phyloP scores from a whole-genome alignment of 2,113 vertebrate species.

The Phoxinus phoxinus region DNA sequence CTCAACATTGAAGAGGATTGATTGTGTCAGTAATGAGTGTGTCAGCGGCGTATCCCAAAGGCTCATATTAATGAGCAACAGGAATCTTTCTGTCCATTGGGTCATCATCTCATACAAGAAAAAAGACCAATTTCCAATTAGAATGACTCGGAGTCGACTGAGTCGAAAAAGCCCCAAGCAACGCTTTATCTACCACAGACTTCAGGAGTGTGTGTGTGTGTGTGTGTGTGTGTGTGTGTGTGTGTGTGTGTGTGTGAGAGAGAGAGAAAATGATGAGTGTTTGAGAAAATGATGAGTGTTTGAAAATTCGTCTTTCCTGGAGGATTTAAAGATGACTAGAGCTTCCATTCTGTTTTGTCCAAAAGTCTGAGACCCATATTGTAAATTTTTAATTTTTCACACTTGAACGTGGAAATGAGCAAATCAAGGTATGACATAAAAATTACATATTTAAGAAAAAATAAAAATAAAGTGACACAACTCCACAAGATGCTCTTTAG shows the following conservation, averaged over 20 bases:
- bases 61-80: conserved; percentile 37
- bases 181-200: neutral
- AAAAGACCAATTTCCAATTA: conserved; percentile 32
- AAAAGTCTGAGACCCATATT: neutral
- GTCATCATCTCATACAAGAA: conserved; percentile 13
- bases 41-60: conserved; percentile 15
- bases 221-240: too few species aligned
- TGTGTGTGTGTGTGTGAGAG: too few species aligned
- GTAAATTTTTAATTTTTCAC: neutral
- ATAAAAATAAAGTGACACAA: neutral
- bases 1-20: conserved; percentile 22
- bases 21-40: conserved; percentile 37
- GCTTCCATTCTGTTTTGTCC: neutral
- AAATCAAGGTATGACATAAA: neutral
- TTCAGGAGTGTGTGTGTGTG: neutral
- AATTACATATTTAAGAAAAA: neutral
- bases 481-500: too few species aligned
- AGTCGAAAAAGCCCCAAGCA: conserved; percentile 6
- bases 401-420: neutral
- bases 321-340: neutral
- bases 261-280: neutral
- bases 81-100: conserved; percentile 17
- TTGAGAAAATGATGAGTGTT: conserved; percentile 5
- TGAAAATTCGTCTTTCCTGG: conserved; percentile 4
- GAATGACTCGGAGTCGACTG: conserved; percentile 22